Percentiles rank a stretch among this genome's conserved stretches.
Conservation (phyloP, 1,140 invertebrate species). For the Heliconius congener region DNA sequence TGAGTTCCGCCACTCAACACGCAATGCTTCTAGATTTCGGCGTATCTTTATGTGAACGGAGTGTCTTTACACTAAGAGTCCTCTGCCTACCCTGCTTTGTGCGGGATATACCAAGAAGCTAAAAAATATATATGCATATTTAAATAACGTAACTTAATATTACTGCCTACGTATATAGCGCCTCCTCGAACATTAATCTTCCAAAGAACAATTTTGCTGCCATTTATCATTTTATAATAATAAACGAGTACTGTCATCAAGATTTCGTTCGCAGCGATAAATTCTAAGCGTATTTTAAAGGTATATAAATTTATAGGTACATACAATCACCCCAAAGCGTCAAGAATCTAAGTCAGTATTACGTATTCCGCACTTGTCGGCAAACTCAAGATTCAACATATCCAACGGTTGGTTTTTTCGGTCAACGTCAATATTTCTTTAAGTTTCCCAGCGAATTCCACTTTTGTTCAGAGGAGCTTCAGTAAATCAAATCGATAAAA, state of each 20-base stretch:
- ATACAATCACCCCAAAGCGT: not conserved
- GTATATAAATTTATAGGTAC: not conserved
- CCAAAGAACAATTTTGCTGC: not conserved
- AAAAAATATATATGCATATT: no score
- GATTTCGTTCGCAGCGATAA: constrained; percentile 7
- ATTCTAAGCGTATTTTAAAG: constrained; percentile 14
- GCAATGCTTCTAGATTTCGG: no score
- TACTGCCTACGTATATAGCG: not conserved
- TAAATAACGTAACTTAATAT: not conserved
- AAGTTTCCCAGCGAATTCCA: constrained; percentile 21
- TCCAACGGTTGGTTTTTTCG: constrained; percentile 27
- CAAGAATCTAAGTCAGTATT: constrained; percentile 27
- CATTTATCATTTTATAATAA: constrained; percentile 15
- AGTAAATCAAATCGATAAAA: constrained; percentile 20
- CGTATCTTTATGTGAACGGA: no score
- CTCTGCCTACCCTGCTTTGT: no score
- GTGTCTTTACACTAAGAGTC: no score
- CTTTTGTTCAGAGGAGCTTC: constrained; percentile 8
- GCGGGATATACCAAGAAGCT: no score
- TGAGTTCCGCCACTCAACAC: no score
- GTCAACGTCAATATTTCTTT: constrained; percentile 30
- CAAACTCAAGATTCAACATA: constrained; percentile 30
- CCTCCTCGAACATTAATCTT: constrained; percentile 4
- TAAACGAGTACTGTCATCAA: constrained; percentile 17
- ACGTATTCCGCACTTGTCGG: constrained; percentile 27